Evolutionary conservation across 2,888 invertebrate genomes (phyloP).

Genomic region (Hyalella azteca): DNA sequence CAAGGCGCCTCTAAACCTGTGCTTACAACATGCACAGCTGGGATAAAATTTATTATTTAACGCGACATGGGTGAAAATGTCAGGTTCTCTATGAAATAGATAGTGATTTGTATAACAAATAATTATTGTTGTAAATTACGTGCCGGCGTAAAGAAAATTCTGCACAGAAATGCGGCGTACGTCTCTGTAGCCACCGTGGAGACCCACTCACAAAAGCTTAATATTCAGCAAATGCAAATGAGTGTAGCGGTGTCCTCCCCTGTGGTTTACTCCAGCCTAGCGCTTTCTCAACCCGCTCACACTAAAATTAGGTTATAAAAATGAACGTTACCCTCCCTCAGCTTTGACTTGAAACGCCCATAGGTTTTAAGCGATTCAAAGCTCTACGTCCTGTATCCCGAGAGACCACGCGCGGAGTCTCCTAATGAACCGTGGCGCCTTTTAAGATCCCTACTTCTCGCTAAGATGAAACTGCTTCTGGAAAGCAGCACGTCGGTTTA

Average conservation of each 20-base stretch:
- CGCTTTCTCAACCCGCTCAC: conserved; percentile 58
- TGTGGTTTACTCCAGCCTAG: conserved; percentile 55
- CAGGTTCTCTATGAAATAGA: too few species aligned
- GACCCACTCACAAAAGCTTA: conserved; percentile 50
- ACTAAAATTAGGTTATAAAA: conserved; percentile 58
- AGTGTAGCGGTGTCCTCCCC: conserved; percentile 56
- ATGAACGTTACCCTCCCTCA: conserved; percentile 43
- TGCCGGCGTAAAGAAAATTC: too few species aligned
- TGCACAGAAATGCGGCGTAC: neutral
- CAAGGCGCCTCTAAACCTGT: too few species aligned
- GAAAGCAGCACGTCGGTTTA: conserved; percentile 34
- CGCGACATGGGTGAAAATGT: too few species aligned
- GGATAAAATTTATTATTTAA: too few species aligned
- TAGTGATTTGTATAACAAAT: too few species aligned
- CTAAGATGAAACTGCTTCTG: conserved; percentile 33
- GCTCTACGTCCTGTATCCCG: neutral
- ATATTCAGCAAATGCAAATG: conserved; percentile 59
- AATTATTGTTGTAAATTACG: too few species aligned
- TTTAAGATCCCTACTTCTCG: neutral
- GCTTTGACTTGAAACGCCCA: neutral
- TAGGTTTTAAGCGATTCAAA: neutral
- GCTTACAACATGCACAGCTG: too few species aligned
- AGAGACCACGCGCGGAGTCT: neutral
- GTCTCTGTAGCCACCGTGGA: neutral
- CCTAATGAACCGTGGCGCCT: neutral